Percentiles rank a stretch among this genome's conserved stretches.
Conservation (phyloP, 1,140 invertebrate genomes). For the Chionoecetes opilio region DNA sequence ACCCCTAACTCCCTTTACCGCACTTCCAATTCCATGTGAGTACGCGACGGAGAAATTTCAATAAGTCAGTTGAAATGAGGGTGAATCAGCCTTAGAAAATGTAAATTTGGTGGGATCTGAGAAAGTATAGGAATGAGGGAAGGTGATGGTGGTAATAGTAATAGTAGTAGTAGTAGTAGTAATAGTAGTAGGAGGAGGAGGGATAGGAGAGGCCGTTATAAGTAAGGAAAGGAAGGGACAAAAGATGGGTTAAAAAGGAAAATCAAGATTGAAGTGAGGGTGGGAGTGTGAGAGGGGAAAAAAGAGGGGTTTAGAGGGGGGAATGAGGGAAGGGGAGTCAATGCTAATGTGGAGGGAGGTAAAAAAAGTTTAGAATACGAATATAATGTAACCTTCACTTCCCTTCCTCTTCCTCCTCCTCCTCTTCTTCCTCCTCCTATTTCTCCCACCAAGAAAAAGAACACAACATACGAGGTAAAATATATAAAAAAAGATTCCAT, state of each 20-base stretch:
- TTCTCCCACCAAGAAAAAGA: not conserved
- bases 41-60: constrained; percentile 17
- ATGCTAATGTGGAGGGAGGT: not conserved
- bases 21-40: not conserved
- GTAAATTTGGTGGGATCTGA: not conserved
- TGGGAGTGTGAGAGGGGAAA: not conserved
- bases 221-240: not conserved
- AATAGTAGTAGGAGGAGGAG: not conserved
- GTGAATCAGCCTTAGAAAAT: not conserved
- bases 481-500: not conserved
- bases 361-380: not conserved
- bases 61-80: not conserved
- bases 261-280: not conserved
- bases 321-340: not conserved
- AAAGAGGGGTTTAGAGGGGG: not conserved
- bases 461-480: not conserved
- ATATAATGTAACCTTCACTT: not conserved
- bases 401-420: too few relatives aligned
- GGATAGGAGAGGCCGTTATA: not conserved
- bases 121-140: not conserved
- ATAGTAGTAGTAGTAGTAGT: not conserved
- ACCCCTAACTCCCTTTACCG: not conserved
- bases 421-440: too few relatives aligned
- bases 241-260: not conserved
- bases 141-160: too few relatives aligned